Conservation (phyloP, 64 coral and sea anemone genomes). For the Stichodactyla mertensii region DNA sequence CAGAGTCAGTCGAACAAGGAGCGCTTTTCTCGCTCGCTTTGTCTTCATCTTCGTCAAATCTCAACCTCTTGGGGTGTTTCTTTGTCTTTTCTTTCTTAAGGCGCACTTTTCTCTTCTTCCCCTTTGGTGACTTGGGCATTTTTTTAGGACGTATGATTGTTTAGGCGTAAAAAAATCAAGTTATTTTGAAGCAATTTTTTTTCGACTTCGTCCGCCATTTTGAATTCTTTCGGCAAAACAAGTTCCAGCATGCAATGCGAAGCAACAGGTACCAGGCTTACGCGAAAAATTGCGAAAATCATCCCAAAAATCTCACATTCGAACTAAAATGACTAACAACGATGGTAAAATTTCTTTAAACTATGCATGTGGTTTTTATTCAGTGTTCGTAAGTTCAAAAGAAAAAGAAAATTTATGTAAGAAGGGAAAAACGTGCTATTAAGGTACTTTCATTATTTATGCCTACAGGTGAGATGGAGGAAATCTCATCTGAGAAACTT, state of each 20-base stretch:
- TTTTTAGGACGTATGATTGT: background rate
- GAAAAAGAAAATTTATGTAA: no score
- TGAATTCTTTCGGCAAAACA: constrained; percentile 12
- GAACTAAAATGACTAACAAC: no score
- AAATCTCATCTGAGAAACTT: no score
- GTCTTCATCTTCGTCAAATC: constrained; percentile 10
- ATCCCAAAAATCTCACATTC: no score
- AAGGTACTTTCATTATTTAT: no score
- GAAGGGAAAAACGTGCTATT: no score
- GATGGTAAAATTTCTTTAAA: no score
- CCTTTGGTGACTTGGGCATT: constrained; percentile 45
- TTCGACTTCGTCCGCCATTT: constrained; percentile 23
- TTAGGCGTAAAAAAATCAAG: background rate
- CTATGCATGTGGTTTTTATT: no score
- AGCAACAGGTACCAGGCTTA: background rate
- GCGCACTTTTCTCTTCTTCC: constrained; percentile 47
- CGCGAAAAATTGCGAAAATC: background rate
- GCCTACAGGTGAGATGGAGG: no score
- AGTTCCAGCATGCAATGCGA: constrained; percentile 18
- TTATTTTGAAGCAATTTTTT: background rate
- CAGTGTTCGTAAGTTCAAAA: no score
- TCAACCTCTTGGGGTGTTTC: constrained; percentile 19
- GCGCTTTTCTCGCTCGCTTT: background rate
- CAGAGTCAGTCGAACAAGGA: background rate
- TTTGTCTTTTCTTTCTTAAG: constrained; percentile 23